Conservation (phyloP, 2,113 vertebrate genomes). For the Forbesichthys agassizii region DNA sequence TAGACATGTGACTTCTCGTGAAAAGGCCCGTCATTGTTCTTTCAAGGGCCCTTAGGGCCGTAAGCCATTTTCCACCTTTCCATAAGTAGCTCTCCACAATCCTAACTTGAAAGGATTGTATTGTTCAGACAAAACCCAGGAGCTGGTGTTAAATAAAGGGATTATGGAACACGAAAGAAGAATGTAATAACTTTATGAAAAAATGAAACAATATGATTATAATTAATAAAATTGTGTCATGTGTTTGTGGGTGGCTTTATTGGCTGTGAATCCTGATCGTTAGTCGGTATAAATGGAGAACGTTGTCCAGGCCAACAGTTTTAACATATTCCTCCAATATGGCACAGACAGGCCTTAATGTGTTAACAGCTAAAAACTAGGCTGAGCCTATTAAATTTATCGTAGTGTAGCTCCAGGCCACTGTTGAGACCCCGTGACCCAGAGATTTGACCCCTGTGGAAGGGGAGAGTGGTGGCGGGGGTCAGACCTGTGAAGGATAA, state of each 20-base stretch:
- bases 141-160: slow-evolving; percentile 39
- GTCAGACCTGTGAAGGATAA: neutral
- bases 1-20: slow-evolving; percentile 49
- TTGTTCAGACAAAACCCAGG: slow-evolving; percentile 51
- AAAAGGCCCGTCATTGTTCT: slow-evolving; percentile 32
- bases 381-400: neutral
- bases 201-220: neutral
- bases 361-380: neutral
- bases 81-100: slow-evolving; percentile 47
- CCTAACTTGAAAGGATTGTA: slow-evolving; percentile 53
- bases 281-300: neutral
- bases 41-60: slow-evolving; percentile 14
- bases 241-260: neutral
- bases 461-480: neutral
- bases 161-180: slow-evolving; percentile 23
- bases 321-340: neutral
- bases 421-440: neutral
- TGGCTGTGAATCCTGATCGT: neutral
- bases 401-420: neutral
- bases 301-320: neutral
- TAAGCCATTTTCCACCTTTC: slow-evolving; percentile 20
- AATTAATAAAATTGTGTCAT: neutral
- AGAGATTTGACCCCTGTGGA: neutral
- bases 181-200: slow-evolving; percentile 3
- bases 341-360: too few relatives aligned